phyloP scores from a whole-genome alignment of 1,140 invertebrate species.

The Zaprionus kolodkinae region DNA sequence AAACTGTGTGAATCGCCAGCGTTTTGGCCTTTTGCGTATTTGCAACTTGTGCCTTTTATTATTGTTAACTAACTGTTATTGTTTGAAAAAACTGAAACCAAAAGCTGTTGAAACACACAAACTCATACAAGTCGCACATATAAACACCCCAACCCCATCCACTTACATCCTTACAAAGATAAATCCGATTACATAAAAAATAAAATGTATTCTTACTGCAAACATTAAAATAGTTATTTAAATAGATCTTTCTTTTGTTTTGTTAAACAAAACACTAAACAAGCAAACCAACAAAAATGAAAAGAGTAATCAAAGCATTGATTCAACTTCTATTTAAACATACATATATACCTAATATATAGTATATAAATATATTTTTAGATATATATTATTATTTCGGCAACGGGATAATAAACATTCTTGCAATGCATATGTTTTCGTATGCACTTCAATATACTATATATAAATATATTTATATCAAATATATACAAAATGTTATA shows the following conservation, averaged over 20 bases:
- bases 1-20: constrained; percentile 74
- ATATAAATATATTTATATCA: constrained; percentile 53
- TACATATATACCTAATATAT: constrained; percentile 72
- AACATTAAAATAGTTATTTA: constrained; percentile 74
- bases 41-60: constrained; percentile 82
- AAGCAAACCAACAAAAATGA: constrained; percentile 61
- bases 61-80: constrained; percentile 82
- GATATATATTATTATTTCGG: constrained; percentile 82
- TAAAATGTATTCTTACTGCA: constrained; percentile 4
- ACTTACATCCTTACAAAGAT: constrained; percentile 14
- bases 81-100: constrained; percentile 79
- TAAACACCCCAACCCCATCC: constrained; percentile 1
- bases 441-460: constrained; percentile 78
- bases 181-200: constrained; percentile 8
- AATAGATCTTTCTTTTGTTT: constrained; percentile 79
- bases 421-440: constrained; percentile 84
- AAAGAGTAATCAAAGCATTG: constrained; percentile 77
- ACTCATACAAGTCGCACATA: constrained; percentile 18
- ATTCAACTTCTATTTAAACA: constrained; percentile 80
- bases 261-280: constrained; percentile 79
- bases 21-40: constrained; percentile 75
- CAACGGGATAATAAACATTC: constrained; percentile 76
- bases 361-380: constrained; percentile 83
- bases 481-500: constrained; percentile 37
- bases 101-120: constrained; percentile 76